Percentiles rank a stretch among this genome's conserved stretches.
phyloP scores from a whole-genome alignment of 1,140 invertebrate species.

The Cylas formicarius region DNA sequence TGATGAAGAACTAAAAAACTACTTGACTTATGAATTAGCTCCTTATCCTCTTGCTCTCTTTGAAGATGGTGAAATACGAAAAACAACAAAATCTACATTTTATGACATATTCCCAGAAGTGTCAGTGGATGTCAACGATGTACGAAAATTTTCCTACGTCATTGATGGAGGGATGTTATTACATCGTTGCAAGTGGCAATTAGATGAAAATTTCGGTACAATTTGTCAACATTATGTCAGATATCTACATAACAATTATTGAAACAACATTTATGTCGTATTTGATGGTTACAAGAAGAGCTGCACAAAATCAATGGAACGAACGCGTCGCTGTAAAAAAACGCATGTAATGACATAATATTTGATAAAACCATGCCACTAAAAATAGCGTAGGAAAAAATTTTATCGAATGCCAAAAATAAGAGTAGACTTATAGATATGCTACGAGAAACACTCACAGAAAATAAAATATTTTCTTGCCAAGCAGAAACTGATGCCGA shows the following conservation, averaged over 20 bases:
- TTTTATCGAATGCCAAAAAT: slow-evolving; percentile 29
- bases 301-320: slow-evolving; percentile 25
- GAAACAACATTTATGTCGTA: slow-evolving; percentile 26
- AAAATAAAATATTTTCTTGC: slow-evolving; percentile 28
- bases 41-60: slow-evolving; percentile 30
- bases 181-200: slow-evolving; percentile 23
- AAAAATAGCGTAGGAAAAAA: slow-evolving; percentile 28
- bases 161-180: slow-evolving; percentile 33
- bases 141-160: slow-evolving; percentile 25
- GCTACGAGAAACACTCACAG: slow-evolving; percentile 17
- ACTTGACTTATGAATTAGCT: slow-evolving; percentile 16
- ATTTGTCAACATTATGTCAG: slow-evolving; percentile 32
- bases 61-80: slow-evolving; percentile 30
- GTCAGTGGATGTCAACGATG: slow-evolving; percentile 19
- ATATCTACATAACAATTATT: slow-evolving; percentile 34
- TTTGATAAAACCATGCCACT: slow-evolving; percentile 18
- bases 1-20: slow-evolving; percentile 4
- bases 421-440: slow-evolving; percentile 3
- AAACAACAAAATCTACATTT: slow-evolving; percentile 31
- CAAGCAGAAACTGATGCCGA: slow-evolving; percentile 30
- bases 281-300: slow-evolving; percentile 33
- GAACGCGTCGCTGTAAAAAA: slow-evolving; percentile 16
- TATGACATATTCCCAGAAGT: slow-evolving; percentile 32
- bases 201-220: slow-evolving; percentile 22
- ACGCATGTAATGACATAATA: slow-evolving; percentile 16